phyloP scores from a whole-genome alignment of 2,888 invertebrate genomes.

The Mesopsocus fuscifrons region DNA sequence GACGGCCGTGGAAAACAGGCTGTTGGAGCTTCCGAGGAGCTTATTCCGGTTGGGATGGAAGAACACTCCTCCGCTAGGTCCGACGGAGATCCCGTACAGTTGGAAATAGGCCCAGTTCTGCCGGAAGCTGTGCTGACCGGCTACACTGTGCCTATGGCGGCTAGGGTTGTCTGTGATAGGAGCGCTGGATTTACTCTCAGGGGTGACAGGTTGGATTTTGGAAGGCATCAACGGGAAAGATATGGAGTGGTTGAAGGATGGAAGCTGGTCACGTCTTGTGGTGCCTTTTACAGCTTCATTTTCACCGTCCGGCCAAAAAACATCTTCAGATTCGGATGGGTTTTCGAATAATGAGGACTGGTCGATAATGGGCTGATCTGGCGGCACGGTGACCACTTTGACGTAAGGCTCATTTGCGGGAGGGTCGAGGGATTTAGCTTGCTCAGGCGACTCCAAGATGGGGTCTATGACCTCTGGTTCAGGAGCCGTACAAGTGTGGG shows the following conservation, averaged over 20 bases:
- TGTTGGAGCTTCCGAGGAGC: constrained; percentile 49
- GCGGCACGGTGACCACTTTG: background rate
- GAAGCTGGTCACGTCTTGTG: background rate
- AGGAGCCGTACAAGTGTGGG: background rate
- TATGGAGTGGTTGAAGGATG: constrained; percentile 5
- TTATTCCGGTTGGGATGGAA: constrained; percentile 27
- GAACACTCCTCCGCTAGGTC: constrained; percentile 28
- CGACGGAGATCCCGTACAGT: constrained; percentile 42
- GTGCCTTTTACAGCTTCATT: background rate
- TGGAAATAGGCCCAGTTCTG: constrained; percentile 41
- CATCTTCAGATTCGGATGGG: constrained; percentile 12
- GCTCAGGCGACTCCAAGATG: background rate
- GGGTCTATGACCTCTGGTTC: background rate
- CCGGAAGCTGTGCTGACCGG: constrained; percentile 65
- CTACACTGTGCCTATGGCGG: constrained; percentile 88
- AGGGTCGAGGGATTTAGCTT: background rate
- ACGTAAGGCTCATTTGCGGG: too few species aligned
- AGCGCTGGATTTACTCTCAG: constrained; percentile 16
- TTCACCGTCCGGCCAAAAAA: constrained; percentile 10
- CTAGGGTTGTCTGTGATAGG: constrained; percentile 22
- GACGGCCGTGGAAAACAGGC: constrained; percentile 89
- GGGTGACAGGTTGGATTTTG: constrained; percentile 9
- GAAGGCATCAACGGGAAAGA: constrained; percentile 13
- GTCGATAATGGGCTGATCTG: constrained; percentile 20
- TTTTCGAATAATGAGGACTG: constrained; percentile 19